Conservation (phyloP, 2,888 invertebrate genomes). For the Fragum whitleyi region DNA sequence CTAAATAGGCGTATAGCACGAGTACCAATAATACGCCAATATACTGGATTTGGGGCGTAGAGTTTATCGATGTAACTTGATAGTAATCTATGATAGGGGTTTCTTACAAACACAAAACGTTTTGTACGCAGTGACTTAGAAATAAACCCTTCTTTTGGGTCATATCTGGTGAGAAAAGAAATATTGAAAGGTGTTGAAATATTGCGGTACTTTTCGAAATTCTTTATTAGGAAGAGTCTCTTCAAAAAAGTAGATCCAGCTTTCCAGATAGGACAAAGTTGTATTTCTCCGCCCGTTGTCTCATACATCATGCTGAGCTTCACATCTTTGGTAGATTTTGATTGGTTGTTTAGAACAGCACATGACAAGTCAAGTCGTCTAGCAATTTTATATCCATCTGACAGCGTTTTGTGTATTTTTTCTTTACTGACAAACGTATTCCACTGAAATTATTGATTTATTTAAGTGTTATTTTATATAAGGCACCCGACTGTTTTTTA, state of each 20-base stretch:
- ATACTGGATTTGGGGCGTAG: conserved; percentile 70
- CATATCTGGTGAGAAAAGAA: neutral
- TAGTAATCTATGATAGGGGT: conserved; percentile 67
- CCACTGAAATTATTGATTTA: neutral
- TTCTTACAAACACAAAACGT: conserved; percentile 64
- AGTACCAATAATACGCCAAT: conserved; percentile 64
- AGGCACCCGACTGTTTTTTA: no score
- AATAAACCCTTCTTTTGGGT: conserved; percentile 4
- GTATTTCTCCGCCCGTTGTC: conserved; percentile 5
- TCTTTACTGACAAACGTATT: neutral
- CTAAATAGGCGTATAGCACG: conserved; percentile 46
- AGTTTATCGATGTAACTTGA: conserved; percentile 74
- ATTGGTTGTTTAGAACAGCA: neutral
- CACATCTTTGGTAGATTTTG: neutral
- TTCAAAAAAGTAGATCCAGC: conserved; percentile 47
- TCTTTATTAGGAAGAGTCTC: conserved; percentile 45
- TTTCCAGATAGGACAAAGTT: conserved; percentile 48
- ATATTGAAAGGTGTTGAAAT: conserved; percentile 23
- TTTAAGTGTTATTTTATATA: no score
- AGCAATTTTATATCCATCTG: conserved; percentile 17
- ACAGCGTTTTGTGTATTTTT: neutral
- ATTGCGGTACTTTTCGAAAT: conserved; percentile 9
- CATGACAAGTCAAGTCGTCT: neutral
- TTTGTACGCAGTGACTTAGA: neutral
- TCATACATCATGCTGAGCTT: neutral